Conservation (phyloP, 2,888 invertebrate genomes). For the Synergus itoensis region DNA sequence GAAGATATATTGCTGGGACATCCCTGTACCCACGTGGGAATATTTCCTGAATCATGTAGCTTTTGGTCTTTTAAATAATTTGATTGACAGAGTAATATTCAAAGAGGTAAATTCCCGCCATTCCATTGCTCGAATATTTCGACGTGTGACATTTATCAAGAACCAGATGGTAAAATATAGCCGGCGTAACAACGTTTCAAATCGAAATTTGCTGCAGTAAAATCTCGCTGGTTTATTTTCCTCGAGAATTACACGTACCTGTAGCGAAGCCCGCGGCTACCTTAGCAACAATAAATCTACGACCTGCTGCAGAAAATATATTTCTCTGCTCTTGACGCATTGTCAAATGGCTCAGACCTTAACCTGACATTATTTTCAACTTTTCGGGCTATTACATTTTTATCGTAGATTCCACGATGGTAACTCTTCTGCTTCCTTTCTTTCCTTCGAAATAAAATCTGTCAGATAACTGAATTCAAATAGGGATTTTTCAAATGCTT, state of each 20-base stretch:
- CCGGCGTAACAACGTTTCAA: slow-evolving; percentile 9
- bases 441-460: neutral
- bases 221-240: slow-evolving; percentile 27
- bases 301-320: slow-evolving; percentile 27
- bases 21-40: neutral
- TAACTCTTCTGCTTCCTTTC: neutral
- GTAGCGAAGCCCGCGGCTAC: neutral
- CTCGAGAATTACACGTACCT: slow-evolving; percentile 22
- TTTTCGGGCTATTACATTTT: neutral
- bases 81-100: slow-evolving; percentile 10
- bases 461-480: neutral
- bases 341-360: slow-evolving; percentile 4
- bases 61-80: neutral
- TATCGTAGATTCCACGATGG: neutral
- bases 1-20: neutral
- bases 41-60: neutral
- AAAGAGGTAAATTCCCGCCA: neutral
- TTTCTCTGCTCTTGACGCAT: slow-evolving; percentile 26
- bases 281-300: slow-evolving; percentile 29
- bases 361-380: neutral
- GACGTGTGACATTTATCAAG: slow-evolving; percentile 30
- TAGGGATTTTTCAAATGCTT: too few species aligned
- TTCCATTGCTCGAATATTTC: neutral
- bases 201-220: slow-evolving; percentile 34
- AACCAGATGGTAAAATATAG: slow-evolving; percentile 34